Percentiles rank a stretch among this genome's conserved stretches.
phyloP scores from a whole-genome alignment of 2,113 vertebrate species.

The Caranx melampygus region DNA sequence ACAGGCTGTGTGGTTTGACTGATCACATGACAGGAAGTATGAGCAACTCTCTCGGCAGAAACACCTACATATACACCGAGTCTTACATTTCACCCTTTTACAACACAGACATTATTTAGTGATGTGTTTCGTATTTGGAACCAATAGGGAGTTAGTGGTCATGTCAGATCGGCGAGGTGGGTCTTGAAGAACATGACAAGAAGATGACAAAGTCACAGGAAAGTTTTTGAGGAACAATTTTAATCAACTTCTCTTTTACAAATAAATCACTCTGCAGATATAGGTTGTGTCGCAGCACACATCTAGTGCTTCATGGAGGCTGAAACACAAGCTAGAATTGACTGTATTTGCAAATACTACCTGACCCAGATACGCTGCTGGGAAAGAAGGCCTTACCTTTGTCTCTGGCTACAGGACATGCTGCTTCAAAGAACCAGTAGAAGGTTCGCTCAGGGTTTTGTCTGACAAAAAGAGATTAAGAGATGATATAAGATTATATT shows the following conservation, averaged over 20 bases:
- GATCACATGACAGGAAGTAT: slow-evolving; percentile 80
- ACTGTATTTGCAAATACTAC: background rate
- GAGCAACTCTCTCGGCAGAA: slow-evolving; percentile 46
- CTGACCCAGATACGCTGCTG: background rate
- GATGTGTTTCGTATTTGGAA: background rate
- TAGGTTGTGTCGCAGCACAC: background rate
- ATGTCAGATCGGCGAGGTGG: background rate
- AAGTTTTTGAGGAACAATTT: slow-evolving; percentile 26
- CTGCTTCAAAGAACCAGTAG: slow-evolving; percentile 90
- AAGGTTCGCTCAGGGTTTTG: slow-evolving; percentile 85
- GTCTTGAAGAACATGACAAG: background rate
- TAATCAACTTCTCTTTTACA: slow-evolving; percentile 28
- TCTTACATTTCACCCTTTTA: background rate
- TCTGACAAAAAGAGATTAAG: slow-evolving; percentile 75
- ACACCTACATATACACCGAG: background rate
- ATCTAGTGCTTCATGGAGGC: background rate
- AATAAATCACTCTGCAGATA: background rate
- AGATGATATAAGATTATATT: slow-evolving; percentile 2
- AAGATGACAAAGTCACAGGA: background rate
- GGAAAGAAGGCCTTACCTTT: slow-evolving; percentile 80
- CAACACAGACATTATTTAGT: background rate
- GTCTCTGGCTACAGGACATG: slow-evolving; percentile 84
- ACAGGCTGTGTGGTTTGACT: slow-evolving; percentile 64
- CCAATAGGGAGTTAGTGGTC: background rate
- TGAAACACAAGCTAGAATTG: background rate